A percentile compares a stretch with the other conserved stretches of the same genome.
Conservation (phyloP, 23 tunicate species). For the Clavelina lepadiformis region DNA sequence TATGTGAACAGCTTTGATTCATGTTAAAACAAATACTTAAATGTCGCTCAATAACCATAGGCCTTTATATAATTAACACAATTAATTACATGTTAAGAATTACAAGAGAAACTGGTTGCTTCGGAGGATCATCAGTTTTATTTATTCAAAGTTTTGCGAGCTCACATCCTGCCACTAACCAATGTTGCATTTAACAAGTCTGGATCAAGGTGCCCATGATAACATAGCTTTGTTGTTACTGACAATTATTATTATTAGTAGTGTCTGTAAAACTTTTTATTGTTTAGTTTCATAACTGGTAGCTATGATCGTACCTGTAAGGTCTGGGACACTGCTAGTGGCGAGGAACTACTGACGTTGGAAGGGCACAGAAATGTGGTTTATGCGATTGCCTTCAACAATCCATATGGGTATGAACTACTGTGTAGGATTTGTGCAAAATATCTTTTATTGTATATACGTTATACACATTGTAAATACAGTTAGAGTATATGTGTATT, state of each 20-base stretch:
- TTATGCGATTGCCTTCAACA: conserved; percentile 93
- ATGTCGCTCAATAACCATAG: background rate
- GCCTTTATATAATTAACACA: background rate
- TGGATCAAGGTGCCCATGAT: conserved; percentile 63
- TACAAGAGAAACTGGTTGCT: conserved; percentile 49
- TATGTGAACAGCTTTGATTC: background rate
- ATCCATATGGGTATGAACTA: conserved; percentile 96
- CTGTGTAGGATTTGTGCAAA: too few species aligned
- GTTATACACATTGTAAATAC: too few species aligned
- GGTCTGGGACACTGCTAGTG: conserved; percentile 97
- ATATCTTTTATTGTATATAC: too few species aligned
- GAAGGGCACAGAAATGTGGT: conserved; percentile 99
- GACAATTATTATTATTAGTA: conserved; percentile 2
- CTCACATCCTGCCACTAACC: conserved; percentile 91
- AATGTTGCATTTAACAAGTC: conserved; percentile 95
- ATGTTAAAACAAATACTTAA: background rate
- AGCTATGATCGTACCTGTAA: conserved; percentile 99
- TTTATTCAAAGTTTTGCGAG: conserved; percentile 87
- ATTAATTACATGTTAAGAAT: conserved; percentile 39
- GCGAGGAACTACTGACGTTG: conserved; percentile 72
- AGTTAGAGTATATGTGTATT: too few species aligned
- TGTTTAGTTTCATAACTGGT: conserved; percentile 88
- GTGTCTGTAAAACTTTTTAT: background rate
- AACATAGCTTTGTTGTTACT: background rate
- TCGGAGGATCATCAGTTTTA: conserved; percentile 71